phyloP scores from a whole-genome alignment of 2,888 invertebrate species.

The Caenorhabditis drosophilae region DNA sequence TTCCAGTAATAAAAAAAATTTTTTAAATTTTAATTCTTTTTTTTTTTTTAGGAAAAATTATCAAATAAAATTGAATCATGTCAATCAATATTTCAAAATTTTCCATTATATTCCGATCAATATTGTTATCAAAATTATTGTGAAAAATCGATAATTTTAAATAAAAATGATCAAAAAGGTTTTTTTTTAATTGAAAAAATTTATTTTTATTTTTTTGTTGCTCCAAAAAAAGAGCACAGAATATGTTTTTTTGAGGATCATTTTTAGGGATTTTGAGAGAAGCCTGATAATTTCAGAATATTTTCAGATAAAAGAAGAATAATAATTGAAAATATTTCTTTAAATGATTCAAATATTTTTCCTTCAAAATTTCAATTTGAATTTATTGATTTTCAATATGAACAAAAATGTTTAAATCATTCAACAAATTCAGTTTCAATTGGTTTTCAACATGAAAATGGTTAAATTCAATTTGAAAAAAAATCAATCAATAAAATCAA shows the following conservation, averaged over 20 bases:
- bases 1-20: neutral
- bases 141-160: constrained; percentile 30
- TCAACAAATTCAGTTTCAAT: no score
- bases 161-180: constrained; percentile 1
- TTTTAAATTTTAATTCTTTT: neutral
- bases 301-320: neutral
- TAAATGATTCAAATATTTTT: neutral
- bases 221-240: neutral
- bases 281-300: neutral
- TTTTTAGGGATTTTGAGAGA: neutral
- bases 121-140: constrained; percentile 42
- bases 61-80: neutral
- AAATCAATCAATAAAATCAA: no score
- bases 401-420: no score
- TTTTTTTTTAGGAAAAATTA: neutral
- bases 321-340: neutral
- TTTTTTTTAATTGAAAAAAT: neutral
- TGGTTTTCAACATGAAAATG: no score
- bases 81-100: constrained; percentile 12
- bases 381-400: no score
- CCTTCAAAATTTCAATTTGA: no score
- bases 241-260: neutral
- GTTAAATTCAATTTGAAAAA: no score
- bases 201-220: constrained; percentile 1
- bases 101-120: constrained; percentile 24